Conservation (phyloP, 1,140 invertebrate species). For the Tyrophagus putrescentiae region DNA sequence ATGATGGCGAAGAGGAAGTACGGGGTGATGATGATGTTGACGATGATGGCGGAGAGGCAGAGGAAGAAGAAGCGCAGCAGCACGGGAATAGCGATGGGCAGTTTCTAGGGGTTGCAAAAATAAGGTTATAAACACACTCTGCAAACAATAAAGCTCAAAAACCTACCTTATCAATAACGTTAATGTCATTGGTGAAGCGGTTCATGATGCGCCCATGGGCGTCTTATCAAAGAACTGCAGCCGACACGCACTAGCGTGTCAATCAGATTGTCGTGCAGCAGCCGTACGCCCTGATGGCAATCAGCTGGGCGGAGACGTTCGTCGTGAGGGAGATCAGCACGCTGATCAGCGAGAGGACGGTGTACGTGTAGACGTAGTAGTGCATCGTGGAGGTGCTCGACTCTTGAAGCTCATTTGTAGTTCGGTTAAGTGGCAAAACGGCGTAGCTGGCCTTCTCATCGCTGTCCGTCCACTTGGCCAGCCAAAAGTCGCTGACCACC, state of each 20-base stretch:
- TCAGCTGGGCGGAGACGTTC: constrained; percentile 31
- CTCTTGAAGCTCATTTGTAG: not conserved
- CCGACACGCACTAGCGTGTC: constrained; percentile 45
- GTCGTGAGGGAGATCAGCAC: constrained; percentile 31
- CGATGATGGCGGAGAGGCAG: constrained; percentile 51
- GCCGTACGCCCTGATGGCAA: constrained; percentile 31
- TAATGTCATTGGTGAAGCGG: constrained; percentile 40
- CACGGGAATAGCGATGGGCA: constrained; percentile 54
- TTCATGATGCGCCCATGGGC: constrained; percentile 42
- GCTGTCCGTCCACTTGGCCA: constrained; percentile 27
- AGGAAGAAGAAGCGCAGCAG: constrained; percentile 53
- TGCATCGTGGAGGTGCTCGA: not conserved
- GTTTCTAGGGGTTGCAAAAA: constrained; percentile 42
- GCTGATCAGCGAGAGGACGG: constrained; percentile 29
- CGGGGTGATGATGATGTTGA: constrained; percentile 51
- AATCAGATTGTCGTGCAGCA: constrained; percentile 47
- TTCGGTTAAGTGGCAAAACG: not conserved
- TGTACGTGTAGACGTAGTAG: constrained; percentile 32
- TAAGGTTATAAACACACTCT: not conserved
- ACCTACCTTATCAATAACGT: constrained; percentile 48
- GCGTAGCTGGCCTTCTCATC: constrained; percentile 11
- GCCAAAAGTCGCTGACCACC: constrained; percentile 29
- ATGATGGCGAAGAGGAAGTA: constrained; percentile 52
- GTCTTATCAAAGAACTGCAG: constrained; percentile 49
- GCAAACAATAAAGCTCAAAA: constrained; percentile 8